A percentile compares a stretch with the other conserved stretches of the same genome.
Evolutionary conservation across 30 jellyfish, hydroid and myxozoan genomes (phyloP).

Genomic region (Phacellophora camtschatica): DNA sequence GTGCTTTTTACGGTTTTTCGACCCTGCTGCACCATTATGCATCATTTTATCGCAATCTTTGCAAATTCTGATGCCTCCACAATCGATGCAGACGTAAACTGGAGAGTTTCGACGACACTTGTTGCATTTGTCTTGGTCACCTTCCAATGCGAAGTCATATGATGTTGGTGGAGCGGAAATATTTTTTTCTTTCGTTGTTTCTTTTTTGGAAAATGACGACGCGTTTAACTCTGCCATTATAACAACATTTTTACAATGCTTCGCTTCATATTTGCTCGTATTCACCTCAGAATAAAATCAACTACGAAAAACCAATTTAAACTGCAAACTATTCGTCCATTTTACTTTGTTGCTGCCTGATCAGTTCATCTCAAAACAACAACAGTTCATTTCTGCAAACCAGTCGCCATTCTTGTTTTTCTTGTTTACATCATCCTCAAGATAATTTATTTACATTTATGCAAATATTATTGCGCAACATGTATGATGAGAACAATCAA

Average conservation of each 20-base stretch:
- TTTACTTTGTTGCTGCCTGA: no score
- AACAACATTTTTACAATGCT: neutral
- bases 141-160: neutral
- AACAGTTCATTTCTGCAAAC: constrained; percentile 1
- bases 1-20: constrained; percentile 45
- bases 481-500: neutral
- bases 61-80: constrained; percentile 84
- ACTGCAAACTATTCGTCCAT: no score
- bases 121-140: constrained; percentile 39
- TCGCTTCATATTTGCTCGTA: neutral
- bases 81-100: constrained; percentile 66
- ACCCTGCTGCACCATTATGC: constrained; percentile 37
- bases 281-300: neutral
- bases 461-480: constrained; percentile 26
- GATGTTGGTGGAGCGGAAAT: neutral
- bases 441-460: constrained; percentile 39
- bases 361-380: no score
- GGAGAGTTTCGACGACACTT: constrained; percentile 41
- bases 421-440: constrained; percentile 51
- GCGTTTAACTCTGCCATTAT: constrained; percentile 47
- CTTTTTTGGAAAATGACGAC: constrained; percentile 65
- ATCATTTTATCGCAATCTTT: constrained; percentile 64
- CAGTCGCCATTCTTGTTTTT: constrained; percentile 35
- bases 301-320: no score
- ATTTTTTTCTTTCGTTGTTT: constrained; percentile 46